phyloP scores from a whole-genome alignment of 2,797 vertebrate genomes.

The Arnoldichthys spilopterus region DNA sequence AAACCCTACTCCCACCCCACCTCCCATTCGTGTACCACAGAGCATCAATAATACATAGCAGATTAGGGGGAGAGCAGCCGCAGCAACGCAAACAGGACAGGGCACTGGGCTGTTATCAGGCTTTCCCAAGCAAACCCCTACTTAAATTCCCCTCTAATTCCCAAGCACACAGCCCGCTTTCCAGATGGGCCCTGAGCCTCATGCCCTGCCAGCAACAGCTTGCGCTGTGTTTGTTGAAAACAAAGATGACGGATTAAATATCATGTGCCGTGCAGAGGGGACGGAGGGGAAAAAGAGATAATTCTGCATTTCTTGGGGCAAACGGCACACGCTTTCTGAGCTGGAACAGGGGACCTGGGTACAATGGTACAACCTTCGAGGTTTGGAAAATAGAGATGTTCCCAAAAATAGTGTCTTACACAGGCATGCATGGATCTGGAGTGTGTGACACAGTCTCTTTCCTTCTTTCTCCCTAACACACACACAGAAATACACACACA shows the following conservation, averaged over 20 bases:
- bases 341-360: slow-evolving; percentile 39
- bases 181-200: slow-evolving; percentile 87
- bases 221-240: slow-evolving; percentile 88
- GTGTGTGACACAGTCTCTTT: not conserved
- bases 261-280: slow-evolving; percentile 77
- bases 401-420: slow-evolving; percentile 1
- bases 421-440: not conserved
- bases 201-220: slow-evolving; percentile 88
- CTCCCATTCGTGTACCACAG: slow-evolving; percentile 37
- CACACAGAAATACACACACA: not conserved
- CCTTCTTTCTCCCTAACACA: slow-evolving; percentile 11
- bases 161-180: slow-evolving; percentile 80
- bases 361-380: slow-evolving; percentile 17
- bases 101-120: slow-evolving; percentile 60
- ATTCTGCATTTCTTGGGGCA: slow-evolving; percentile 66
- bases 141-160: slow-evolving; percentile 77
- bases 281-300: slow-evolving; percentile 57
- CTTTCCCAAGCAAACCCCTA: slow-evolving; percentile 62
- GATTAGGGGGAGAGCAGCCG: slow-evolving; percentile 51
- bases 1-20: slow-evolving; percentile 7
- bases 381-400: slow-evolving; percentile 14
- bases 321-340: slow-evolving; percentile 36
- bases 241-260: slow-evolving; percentile 92
- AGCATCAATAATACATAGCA: slow-evolving; percentile 65
- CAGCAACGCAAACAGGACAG: slow-evolving; percentile 56